These are phyloP conservation scores for Eupsittula cactorum DNA, from an alignment of 2,113 vertebrate species.

Conservation along the genomic window DNA sequence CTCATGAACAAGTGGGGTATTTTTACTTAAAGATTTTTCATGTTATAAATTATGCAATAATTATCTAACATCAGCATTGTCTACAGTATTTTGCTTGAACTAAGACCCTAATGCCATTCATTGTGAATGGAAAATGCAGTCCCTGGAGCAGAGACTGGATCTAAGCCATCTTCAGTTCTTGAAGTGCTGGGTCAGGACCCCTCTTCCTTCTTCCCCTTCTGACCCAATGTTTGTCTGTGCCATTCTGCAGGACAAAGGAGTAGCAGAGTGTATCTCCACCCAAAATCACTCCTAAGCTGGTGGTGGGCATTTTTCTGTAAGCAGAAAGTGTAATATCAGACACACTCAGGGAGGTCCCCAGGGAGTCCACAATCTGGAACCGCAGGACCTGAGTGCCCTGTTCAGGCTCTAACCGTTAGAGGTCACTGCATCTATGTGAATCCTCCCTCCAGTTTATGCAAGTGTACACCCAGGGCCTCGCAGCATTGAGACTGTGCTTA, in stretches of 20 bases:
- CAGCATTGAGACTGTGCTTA: fast-evolving
- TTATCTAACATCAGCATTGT: constrained; percentile 41
- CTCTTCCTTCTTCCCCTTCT: not conserved
- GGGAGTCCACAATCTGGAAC: fast-evolving
- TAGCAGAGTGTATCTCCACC: not conserved
- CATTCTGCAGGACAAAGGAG: not conserved
- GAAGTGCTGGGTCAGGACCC: constrained; percentile 2
- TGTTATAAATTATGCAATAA: constrained; percentile 47
- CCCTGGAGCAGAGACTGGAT: constrained; percentile 9
- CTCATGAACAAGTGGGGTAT: not conserved
- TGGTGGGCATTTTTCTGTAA: not conserved
- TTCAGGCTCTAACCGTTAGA: not conserved
- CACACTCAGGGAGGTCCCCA: not conserved
- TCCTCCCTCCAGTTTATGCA: not conserved
- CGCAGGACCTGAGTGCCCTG: fast-evolving
- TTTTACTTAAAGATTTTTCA: constrained; percentile 11
- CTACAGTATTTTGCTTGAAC: constrained; percentile 38
- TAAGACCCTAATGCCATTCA: constrained; percentile 23
- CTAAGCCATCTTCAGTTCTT: not conserved
- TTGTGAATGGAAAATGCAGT: not conserved
- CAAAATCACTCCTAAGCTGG: not conserved
- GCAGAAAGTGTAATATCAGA: not conserved
- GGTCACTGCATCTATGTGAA: not conserved
- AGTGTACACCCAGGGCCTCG: not conserved
- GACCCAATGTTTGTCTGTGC: not conserved